Percentiles rank a stretch among this genome's conserved stretches.
phyloP scores from a whole-genome alignment of 35 echinoderm and acorn worm species.

The Patiria miniata region DNA sequence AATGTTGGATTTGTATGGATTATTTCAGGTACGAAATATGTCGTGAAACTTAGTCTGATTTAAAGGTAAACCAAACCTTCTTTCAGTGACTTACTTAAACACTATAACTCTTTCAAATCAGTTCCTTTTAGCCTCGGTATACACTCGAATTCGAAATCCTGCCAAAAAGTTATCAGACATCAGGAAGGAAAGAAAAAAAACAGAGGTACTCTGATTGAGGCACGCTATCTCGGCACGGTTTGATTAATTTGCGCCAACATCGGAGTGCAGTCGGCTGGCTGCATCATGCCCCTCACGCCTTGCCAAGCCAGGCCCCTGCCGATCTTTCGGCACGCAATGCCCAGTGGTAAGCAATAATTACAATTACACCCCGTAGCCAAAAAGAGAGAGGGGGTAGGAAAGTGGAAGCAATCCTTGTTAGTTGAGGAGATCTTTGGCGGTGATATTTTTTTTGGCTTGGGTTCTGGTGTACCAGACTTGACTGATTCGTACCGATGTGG shows the following conservation, averaged over 20 bases:
- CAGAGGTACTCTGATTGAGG: background rate
- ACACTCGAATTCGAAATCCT: background rate
- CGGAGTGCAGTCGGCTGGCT: slow-evolving; percentile 13
- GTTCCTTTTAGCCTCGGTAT: too few relatives aligned
- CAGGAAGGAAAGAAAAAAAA: too few relatives aligned
- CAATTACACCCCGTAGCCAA: slow-evolving; percentile 20
- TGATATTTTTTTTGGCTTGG: background rate
- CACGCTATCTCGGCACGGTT: slow-evolving; percentile 10
- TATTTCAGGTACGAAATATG: too few relatives aligned
- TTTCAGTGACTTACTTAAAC: too few relatives aligned
- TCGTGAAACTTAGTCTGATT: too few relatives aligned
- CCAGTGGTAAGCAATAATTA: slow-evolving; percentile 27
- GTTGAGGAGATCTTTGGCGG: slow-evolving; percentile 10
- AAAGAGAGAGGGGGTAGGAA: background rate
- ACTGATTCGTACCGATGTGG: slow-evolving; percentile 24
- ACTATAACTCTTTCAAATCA: too few relatives aligned
- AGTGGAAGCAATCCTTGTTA: slow-evolving; percentile 16
- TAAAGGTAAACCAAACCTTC: too few relatives aligned
- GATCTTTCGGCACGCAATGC: slow-evolving; percentile 28
- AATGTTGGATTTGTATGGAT: too few relatives aligned
- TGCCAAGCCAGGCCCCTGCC: background rate
- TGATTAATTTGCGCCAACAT: slow-evolving; percentile 10
- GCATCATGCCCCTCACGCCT: slow-evolving; percentile 22
- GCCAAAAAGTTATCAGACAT: slow-evolving; percentile 14
- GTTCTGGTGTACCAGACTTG: background rate